Conservation (phyloP, 1,140 invertebrate genomes). For the Palaemon carinicauda region DNA sequence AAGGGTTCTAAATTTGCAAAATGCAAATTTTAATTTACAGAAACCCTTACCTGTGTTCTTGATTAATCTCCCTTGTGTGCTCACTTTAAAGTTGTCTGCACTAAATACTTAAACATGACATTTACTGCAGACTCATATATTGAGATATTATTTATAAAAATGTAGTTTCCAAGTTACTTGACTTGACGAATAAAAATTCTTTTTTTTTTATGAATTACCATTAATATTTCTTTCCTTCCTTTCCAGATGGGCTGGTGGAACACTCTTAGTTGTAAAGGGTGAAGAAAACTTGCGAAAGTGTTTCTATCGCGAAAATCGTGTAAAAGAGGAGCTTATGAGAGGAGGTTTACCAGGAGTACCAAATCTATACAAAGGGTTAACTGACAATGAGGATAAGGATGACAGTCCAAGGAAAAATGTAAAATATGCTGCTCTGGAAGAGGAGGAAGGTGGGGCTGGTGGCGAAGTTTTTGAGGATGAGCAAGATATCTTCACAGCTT, state of each 20-base stretch:
- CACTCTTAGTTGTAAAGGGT: constrained; percentile 45
- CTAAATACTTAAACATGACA: too few species aligned
- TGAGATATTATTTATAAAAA: too few species aligned
- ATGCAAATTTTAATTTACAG: too few species aligned
- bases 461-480: constrained; percentile 50
- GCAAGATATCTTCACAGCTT: neutral
- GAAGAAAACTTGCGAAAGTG: constrained; percentile 54
- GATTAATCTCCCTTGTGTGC: too few species aligned
- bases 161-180: too few species aligned
- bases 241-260: constrained; percentile 52
- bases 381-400: neutral
- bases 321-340: constrained; percentile 31
- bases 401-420: neutral
- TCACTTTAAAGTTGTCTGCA: neutral
- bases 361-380: neutral
- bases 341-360: neutral
- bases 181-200: too few species aligned
- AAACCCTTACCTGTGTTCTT: too few species aligned
- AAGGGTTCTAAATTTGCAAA: too few species aligned
- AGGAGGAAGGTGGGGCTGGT: constrained; percentile 25
- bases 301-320: constrained; percentile 43
- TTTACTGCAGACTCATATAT: too few species aligned
- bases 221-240: neutral
- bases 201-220: too few species aligned
- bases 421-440: constrained; percentile 22